A percentile compares a stretch with the other conserved stretches of the same genome.
Evolutionary conservation across 2,888 invertebrate species (phyloP).

Genomic region (Hyppa rectilinea): DNA sequence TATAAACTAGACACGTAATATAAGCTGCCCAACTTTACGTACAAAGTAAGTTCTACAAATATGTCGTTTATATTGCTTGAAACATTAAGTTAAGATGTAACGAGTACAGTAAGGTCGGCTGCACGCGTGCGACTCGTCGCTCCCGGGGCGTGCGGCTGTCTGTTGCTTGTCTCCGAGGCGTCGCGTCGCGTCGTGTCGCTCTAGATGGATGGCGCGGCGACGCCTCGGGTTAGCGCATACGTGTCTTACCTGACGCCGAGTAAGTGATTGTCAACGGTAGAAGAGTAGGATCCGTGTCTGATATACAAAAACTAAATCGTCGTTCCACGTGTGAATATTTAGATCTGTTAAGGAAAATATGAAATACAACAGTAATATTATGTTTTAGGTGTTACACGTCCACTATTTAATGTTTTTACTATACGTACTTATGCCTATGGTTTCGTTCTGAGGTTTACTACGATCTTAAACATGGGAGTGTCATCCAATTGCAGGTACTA

Average conservation of each 20-base stretch:
- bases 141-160: conserved; percentile 41
- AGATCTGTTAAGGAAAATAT: not conserved
- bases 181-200: conserved; percentile 27
- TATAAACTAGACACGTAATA: not conserved
- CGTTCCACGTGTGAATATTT: not conserved
- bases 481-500: not conserved
- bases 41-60: not conserved
- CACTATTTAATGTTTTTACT: not conserved
- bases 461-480: not conserved
- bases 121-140: conserved; percentile 20
- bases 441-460: not conserved
- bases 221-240: conserved; percentile 8
- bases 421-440: too few species aligned
- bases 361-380: not conserved
- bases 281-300: conserved; percentile 15
- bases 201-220: conserved; percentile 39
- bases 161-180: conserved; percentile 29
- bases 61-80: conserved; percentile 9
- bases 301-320: not conserved
- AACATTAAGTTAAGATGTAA: conserved; percentile 14
- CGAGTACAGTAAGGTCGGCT: conserved; percentile 26
- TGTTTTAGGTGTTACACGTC: not conserved
- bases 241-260: conserved; percentile 11
- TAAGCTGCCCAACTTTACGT: not conserved
- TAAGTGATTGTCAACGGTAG: conserved; percentile 20